Percentiles rank a stretch among this genome's conserved stretches.
Evolutionary conservation across 2,888 invertebrate species (phyloP).

Genomic region (Pristionchus entomophagus): DNA sequence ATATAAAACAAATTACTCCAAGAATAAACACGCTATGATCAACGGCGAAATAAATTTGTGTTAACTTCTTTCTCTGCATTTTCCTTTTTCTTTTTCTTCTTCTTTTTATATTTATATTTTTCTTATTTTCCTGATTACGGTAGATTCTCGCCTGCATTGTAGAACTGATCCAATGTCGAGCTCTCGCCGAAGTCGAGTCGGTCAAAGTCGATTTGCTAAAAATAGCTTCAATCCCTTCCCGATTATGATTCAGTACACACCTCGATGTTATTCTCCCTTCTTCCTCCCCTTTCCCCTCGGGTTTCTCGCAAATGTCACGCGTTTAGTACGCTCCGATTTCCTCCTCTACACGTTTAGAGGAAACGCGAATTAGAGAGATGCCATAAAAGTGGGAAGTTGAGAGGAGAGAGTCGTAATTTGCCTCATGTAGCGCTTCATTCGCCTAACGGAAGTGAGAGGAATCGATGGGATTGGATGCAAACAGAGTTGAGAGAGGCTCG

Average conservation of each 20-base stretch:
- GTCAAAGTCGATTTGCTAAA: conserved; percentile 83
- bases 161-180: conserved; percentile 93
- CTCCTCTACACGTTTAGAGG: not conserved
- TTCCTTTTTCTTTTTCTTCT: not conserved
- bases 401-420: not conserved
- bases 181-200: conserved; percentile 97
- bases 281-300: not conserved
- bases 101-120: not conserved
- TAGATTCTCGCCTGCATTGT: conserved; percentile 84
- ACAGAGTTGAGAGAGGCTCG: too few species aligned
- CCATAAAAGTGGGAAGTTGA: not conserved
- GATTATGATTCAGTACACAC: not conserved
- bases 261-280: conserved; percentile 2
- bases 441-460: not conserved
- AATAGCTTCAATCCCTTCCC: not conserved
- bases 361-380: not conserved
- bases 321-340: not conserved
- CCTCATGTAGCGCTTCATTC: not conserved
- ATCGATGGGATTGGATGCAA: not conserved
- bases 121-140: not conserved
- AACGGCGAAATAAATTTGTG: too few species aligned
- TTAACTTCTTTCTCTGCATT: not conserved
- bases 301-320: conserved; percentile 5
- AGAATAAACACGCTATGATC: too few species aligned
- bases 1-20: too few species aligned